Percentiles rank a stretch among this genome's conserved stretches.
Conservation (phyloP, 2,797 vertebrate genomes). For the Microchirus variegatus region DNA sequence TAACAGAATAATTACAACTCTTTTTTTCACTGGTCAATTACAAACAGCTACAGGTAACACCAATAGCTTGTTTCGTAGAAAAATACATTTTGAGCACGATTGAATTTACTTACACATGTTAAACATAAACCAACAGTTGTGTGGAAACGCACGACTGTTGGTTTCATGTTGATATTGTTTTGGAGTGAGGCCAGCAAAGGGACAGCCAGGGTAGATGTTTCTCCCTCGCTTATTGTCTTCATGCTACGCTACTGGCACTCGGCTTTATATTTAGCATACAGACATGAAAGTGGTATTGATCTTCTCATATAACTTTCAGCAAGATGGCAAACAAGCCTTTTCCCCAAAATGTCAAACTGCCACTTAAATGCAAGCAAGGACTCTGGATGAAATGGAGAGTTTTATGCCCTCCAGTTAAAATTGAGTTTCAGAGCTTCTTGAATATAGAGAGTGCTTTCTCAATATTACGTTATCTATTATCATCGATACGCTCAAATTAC, state of each 20-base stretch:
- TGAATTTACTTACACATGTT: no score
- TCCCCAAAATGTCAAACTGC: background rate
- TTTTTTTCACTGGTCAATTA: no score
- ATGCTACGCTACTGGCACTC: background rate
- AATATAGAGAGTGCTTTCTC: background rate
- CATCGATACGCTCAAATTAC: background rate
- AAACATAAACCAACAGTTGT: no score
- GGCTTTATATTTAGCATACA: conserved; percentile 1
- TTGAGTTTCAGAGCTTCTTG: rapidly evolving
- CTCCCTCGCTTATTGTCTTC: background rate
- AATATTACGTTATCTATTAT: background rate
- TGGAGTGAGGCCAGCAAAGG: no score
- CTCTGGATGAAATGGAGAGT: background rate
- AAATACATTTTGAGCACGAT: no score
- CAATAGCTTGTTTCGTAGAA: no score
- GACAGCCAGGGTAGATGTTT: background rate
- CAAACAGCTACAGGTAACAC: conserved; percentile 2
- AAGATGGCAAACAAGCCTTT: background rate
- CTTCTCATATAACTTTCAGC: background rate
- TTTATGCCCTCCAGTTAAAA: background rate
- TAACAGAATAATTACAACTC: conserved; percentile 27
- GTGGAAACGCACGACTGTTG: background rate
- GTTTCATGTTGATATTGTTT: background rate
- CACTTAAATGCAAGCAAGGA: background rate
- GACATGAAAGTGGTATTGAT: conserved; percentile 1